Percentiles rank a stretch among this genome's conserved stretches.
Conservation (phyloP, 2,113 vertebrate genomes). For the Aegotheles bennettii region DNA sequence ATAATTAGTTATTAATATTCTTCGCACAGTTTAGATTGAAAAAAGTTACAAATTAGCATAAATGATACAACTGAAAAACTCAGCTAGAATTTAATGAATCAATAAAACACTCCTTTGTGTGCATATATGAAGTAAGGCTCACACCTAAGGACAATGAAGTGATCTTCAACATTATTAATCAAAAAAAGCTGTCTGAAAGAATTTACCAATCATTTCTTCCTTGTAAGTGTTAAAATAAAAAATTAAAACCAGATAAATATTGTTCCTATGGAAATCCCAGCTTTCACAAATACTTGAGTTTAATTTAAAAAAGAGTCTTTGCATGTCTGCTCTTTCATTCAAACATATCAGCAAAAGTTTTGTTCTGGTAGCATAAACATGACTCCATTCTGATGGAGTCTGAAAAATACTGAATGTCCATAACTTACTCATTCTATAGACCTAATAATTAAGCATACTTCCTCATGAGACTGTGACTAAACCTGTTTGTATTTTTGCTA, state of each 20-base stretch:
- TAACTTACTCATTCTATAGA: neutral
- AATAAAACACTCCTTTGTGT: conserved; percentile 55
- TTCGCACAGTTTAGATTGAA: conserved; percentile 62
- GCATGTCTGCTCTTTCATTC: neutral
- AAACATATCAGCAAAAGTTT: neutral
- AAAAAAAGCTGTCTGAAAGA: conserved; percentile 34
- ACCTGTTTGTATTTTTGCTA: neutral
- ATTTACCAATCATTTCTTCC: neutral
- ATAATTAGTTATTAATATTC: conserved; percentile 71
- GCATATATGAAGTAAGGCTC: neutral
- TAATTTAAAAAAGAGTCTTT: neutral
- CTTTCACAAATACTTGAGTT: neutral
- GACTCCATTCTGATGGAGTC: neutral
- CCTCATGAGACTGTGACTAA: neutral
- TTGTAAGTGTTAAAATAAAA: neutral
- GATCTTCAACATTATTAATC: conserved; percentile 3
- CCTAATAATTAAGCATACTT: neutral
- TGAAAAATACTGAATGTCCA: neutral
- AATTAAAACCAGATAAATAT: neutral
- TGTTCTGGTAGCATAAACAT: neutral
- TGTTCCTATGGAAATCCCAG: neutral
- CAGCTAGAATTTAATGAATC: conserved; percentile 77
- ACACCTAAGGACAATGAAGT: neutral
- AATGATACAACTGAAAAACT: conserved; percentile 67
- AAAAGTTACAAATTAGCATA: conserved; percentile 70